A percentile compares a stretch with the other conserved stretches of the same genome.
Evolutionary conservation across 1,140 invertebrate genomes (phyloP).

Genomic region (Popillia japonica): DNA sequence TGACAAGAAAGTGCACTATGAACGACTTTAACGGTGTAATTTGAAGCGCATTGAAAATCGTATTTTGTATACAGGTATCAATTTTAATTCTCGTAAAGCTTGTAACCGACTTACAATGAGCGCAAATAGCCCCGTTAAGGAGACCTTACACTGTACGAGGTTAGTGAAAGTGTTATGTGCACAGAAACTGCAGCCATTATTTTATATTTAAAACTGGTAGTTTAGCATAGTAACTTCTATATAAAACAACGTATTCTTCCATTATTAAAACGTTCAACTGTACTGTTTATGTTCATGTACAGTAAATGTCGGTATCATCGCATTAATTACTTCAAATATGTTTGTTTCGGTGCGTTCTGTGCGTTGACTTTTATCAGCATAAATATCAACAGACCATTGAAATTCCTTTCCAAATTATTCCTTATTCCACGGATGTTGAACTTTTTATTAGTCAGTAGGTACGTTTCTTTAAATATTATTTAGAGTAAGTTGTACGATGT

Average conservation of each 20-base stretch:
- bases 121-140: background rate
- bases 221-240: slow-evolving; percentile 1
- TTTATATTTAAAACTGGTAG: slow-evolving; percentile 1
- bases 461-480: too few species aligned
- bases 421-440: too few species aligned
- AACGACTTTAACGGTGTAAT: too few species aligned
- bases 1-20: too few species aligned
- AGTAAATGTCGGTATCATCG: background rate
- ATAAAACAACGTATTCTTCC: background rate
- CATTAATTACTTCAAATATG: background rate
- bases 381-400: background rate
- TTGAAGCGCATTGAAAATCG: too few species aligned
- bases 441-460: too few species aligned
- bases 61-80: background rate
- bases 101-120: background rate
- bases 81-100: background rate
- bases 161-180: slow-evolving; percentile 14
- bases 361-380: background rate
- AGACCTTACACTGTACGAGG: slow-evolving; percentile 1
- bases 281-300: too few species aligned
- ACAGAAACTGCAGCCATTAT: slow-evolving; percentile 18
- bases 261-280: background rate
- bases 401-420: background rate
- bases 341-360: background rate
- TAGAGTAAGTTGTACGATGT: too few species aligned